A percentile compares a stretch with the other conserved stretches of the same genome.
phyloP scores from a whole-genome alignment of 2,113 vertebrate species.

The Paramormyrops kingsleyae region DNA sequence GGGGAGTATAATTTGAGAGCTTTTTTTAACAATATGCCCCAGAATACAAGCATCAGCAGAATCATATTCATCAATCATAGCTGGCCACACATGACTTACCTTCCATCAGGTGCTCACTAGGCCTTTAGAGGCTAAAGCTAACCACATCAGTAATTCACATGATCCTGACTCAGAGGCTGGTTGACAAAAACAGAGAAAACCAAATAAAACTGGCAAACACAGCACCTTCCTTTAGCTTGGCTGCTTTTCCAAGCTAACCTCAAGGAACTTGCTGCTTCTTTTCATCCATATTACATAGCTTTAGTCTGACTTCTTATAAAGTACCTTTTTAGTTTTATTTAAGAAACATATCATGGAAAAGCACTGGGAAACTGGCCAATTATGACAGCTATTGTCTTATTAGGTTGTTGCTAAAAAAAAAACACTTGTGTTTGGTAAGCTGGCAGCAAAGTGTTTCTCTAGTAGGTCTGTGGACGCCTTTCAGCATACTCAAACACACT shows the following conservation, averaged over 20 bases:
- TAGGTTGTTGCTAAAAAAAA: not conserved
- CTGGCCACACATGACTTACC: not conserved
- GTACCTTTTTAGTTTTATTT: not conserved
- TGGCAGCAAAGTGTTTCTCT: not conserved
- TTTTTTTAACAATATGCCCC: not conserved
- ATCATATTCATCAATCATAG: not conserved
- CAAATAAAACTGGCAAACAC: not conserved
- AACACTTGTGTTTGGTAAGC: not conserved
- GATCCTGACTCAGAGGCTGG: not conserved
- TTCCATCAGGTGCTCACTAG: not conserved
- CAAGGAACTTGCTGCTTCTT: not conserved
- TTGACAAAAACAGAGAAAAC: not conserved
- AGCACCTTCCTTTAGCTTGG: not conserved
- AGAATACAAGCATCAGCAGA: not conserved
- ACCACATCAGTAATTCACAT: not conserved
- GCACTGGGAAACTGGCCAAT: not conserved
- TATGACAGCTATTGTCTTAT: not conserved
- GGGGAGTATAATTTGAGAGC: not conserved
- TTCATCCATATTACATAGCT: not conserved
- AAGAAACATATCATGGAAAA: not conserved
- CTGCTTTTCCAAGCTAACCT: not conserved
- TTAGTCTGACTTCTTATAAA: not conserved
- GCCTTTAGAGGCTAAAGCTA: not conserved
- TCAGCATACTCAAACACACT: not conserved
- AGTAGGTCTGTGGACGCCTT: not conserved